Percentiles rank a stretch among this genome's conserved stretches.
Conservation (phyloP, 2,888 invertebrate genomes). For the Synergus japonicus region DNA sequence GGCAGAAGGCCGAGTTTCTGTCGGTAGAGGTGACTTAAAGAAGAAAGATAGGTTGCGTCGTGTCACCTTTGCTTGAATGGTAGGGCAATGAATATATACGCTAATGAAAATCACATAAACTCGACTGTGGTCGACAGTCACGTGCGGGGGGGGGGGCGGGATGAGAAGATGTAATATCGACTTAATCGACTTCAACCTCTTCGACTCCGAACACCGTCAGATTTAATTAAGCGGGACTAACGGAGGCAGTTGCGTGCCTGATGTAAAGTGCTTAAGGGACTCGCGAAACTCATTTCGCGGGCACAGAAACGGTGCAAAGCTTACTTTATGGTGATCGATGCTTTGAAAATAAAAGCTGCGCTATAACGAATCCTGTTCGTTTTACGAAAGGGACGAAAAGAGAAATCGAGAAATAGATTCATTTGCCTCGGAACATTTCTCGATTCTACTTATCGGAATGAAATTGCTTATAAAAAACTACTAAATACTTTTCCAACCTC, state of each 20-base stretch:
- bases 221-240: slow-evolving; percentile 43
- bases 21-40: neutral
- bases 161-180: slow-evolving; percentile 31
- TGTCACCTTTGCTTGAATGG: neutral
- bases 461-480: neutral
- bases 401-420: neutral
- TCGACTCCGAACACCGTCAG: neutral
- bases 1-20: slow-evolving; percentile 9
- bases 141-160: too few relatives aligned
- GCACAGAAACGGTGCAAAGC: slow-evolving; percentile 40
- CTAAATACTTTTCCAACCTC: too few relatives aligned
- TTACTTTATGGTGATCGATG: slow-evolving; percentile 66
- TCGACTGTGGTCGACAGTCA: neutral
- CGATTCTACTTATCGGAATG: neutral
- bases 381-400: neutral
- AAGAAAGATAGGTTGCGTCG: neutral
- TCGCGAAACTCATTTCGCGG: slow-evolving; percentile 58
- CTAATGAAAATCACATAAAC: neutral
- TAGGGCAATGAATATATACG: neutral
- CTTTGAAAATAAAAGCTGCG: slow-evolving; percentile 60
- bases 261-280: slow-evolving; percentile 46
- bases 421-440: neutral
- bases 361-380: slow-evolving; percentile 7
- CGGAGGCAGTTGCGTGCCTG: slow-evolving; percentile 37
- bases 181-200: slow-evolving; percentile 31